Evolutionary conservation across 1,140 invertebrate species (phyloP).

Genomic region (Tetraneura akinire): DNA sequence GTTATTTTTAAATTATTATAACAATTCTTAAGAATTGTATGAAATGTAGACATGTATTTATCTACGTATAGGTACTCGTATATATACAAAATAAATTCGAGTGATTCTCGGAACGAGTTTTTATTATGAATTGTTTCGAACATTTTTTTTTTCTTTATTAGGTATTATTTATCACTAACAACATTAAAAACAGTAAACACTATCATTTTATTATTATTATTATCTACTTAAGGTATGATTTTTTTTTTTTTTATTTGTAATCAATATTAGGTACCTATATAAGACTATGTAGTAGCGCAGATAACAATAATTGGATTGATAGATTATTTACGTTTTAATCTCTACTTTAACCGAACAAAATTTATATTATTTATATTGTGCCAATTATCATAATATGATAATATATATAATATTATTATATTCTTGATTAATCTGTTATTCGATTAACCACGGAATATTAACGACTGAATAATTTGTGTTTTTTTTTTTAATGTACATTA

Average conservation of each 20-base stretch:
- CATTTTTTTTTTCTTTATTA: not conserved
- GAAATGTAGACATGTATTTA: not conserved
- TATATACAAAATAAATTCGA: no score
- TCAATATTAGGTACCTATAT: no score
- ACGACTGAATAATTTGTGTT: slow-evolving; percentile 37
- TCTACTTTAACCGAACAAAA: not conserved
- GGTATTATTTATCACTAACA: not conserved
- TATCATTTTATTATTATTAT: not conserved
- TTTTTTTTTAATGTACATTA: not conserved
- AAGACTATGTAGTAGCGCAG: no score
- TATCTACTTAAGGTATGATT: not conserved
- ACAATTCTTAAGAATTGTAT: not conserved
- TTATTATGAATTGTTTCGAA: no score
- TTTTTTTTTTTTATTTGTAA: no score
- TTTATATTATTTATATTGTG: not conserved
- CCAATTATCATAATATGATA: no score
- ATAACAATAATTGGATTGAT: not conserved
- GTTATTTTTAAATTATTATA: not conserved
- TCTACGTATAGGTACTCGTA: not conserved
- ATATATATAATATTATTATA: no score
- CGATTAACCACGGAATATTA: slow-evolving; percentile 14
- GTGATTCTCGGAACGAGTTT: not conserved
- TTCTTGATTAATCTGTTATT: slow-evolving; percentile 22
- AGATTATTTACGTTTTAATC: not conserved
- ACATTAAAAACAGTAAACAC: no score